Evolutionary conservation across 2,888 invertebrate genomes (phyloP).

Genomic region (Lasioglossum pauxillum): DNA sequence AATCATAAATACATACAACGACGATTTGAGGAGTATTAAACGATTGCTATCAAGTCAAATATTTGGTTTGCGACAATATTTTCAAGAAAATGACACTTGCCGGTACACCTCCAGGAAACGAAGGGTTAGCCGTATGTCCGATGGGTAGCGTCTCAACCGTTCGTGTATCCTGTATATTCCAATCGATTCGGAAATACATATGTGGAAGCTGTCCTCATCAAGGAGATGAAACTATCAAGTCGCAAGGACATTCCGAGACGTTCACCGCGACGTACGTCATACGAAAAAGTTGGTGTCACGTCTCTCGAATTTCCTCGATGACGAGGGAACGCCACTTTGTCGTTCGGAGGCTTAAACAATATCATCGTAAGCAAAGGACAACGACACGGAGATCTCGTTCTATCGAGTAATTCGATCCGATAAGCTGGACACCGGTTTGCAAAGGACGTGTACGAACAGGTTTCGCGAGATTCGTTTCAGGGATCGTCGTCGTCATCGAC

Average conservation of each 20-base stretch:
- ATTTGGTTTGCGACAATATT: neutral
- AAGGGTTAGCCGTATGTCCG: neutral
- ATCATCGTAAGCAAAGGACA: neutral
- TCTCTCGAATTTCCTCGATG: neutral
- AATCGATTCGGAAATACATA: neutral
- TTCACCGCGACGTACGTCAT: slow-evolving; percentile 9
- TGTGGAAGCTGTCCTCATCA: neutral
- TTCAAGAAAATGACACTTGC: neutral
- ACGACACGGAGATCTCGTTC: slow-evolving; percentile 20
- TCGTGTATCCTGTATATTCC: neutral
- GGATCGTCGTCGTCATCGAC: neutral
- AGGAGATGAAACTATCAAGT: neutral
- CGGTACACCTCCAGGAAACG: neutral
- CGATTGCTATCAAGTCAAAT: neutral
- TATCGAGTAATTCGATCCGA: slow-evolving; percentile 11
- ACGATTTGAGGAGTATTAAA: neutral
- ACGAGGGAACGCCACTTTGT: neutral
- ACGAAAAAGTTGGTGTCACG: slow-evolving; percentile 14
- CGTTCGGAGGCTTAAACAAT: neutral
- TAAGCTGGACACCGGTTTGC: slow-evolving; percentile 26
- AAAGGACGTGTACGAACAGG: slow-evolving; percentile 41
- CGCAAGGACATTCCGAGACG: neutral
- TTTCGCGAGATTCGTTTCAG: slow-evolving; percentile 37
- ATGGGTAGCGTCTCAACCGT: neutral
- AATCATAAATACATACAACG: neutral